These are phyloP conservation scores for Heteromurus nitidus DNA, from an alignment of 2,888 invertebrate genomes.

Conservation along the genomic window DNA sequence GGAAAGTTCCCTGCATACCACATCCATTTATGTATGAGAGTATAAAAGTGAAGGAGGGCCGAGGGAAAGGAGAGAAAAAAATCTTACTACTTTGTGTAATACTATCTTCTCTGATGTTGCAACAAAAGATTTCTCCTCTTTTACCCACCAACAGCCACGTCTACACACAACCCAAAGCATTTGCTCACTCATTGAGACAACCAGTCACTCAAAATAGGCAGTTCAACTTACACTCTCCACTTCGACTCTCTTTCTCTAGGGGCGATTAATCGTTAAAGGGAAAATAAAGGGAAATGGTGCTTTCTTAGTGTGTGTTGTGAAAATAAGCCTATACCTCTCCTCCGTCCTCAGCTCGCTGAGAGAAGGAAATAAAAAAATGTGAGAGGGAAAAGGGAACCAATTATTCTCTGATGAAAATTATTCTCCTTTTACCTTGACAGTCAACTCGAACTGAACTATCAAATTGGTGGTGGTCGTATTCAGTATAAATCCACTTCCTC, in stretches of 20 bases:
- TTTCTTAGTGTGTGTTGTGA: neutral
- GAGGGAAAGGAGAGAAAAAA: slow-evolving; percentile 1
- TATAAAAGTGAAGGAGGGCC: neutral
- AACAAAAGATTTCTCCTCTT: neutral
- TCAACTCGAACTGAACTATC: no score
- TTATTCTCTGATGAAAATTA: no score
- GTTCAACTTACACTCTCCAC: slow-evolving; percentile 18
- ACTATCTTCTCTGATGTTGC: neutral
- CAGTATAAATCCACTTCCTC: no score
- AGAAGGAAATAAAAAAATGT: no score
- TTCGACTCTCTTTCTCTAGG: slow-evolving; percentile 60
- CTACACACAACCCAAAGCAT: neutral
- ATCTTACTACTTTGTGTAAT: neutral
- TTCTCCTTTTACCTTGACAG: no score
- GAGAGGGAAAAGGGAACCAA: no score
- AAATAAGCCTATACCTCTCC: slow-evolving; percentile 6
- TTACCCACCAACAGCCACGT: neutral
- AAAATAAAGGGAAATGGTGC: no score
- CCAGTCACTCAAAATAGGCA: slow-evolving; percentile 20
- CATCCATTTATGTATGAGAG: no score
- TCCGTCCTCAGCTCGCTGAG: no score
- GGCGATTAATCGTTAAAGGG: slow-evolving; percentile 68
- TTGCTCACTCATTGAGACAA: slow-evolving; percentile 15
- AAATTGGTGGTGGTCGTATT: no score
- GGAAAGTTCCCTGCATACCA: no score